Evolutionary conservation across 2,888 invertebrate species (phyloP), one percentile per base, ranked within the genome.

Genomic region (Thymelicus lineola): DNA sequence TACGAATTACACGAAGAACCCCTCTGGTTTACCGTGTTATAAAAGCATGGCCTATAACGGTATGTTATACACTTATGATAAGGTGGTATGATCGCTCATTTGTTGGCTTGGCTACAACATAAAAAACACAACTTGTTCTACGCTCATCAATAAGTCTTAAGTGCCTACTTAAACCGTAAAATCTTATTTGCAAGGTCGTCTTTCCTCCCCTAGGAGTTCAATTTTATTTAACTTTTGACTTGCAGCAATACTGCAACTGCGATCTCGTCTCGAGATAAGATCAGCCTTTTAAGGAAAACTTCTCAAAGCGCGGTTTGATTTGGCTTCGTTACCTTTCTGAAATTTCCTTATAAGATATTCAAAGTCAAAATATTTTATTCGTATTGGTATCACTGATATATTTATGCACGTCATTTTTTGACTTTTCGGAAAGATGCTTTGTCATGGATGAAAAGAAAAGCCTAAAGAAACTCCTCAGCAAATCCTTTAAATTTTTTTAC

Each of bases 171-270:
- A 53, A 7, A 12, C 17, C 3, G 7, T 53, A 12, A 28, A 53
- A 20, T 12, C 20, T 53, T 10, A 42, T 20, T 20, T 53, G 20
- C 20, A 1, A 53, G 50, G 20, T 20, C 17, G 20, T n/a, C 20
- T 53, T 20, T 53, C 10, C 0, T 20, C 53, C 35, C n/a, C n/a
- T 14, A 53, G 53, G 59, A 60, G 38, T 66, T 48, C 59, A 60
- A 28, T 60, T 67, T 67, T 67, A 67, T 67, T 67, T 61, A 67
- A 67, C 60, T 61, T 67, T 36, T 7, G 57, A 35, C 57, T 35
- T 57, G 14, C 42, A 28, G 6, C 42, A 15, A 7, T 45, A 15
- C 42, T 38, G 60, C 60, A 57, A 36, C 57, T 36, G 57, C 35
- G 36, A 36, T 36, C 55, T 7, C n/a, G 57, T n/a, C 6, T 57